Evolutionary conservation across 2,888 invertebrate species (phyloP).

Genomic region (Ctena decussata): DNA sequence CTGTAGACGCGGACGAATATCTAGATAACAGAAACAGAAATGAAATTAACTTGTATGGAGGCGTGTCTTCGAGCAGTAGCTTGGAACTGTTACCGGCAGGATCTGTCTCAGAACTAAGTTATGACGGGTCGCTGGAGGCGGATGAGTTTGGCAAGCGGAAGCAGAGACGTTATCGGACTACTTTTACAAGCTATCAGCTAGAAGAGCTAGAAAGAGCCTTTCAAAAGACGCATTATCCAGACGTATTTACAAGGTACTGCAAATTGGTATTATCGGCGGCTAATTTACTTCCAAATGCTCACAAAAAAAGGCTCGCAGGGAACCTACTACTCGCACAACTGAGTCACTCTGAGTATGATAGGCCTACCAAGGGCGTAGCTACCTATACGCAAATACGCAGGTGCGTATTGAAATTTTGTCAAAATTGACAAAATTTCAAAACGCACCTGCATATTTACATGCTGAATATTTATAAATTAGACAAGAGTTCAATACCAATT

Average conservation of each 20-base stretch:
- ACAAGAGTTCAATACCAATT: too few relatives aligned
- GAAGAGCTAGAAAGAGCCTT: slow-evolving; percentile 86
- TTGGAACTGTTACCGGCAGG: neutral
- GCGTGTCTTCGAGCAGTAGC: neutral
- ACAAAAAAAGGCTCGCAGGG: too few relatives aligned
- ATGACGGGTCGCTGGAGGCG: slow-evolving; percentile 40
- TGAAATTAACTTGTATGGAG: neutral
- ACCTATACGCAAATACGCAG: too few relatives aligned
- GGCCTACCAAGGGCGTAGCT: too few relatives aligned
- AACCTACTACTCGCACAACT: too few relatives aligned
- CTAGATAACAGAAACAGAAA: neutral
- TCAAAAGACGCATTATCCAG: slow-evolving; percentile 86
- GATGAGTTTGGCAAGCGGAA: slow-evolving; percentile 84
- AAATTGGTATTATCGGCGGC: too few relatives aligned
- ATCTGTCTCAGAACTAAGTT: slow-evolving; percentile 50
- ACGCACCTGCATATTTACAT: too few relatives aligned
- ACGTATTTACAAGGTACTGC: slow-evolving; percentile 86
- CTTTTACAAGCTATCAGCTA: slow-evolving; percentile 85
- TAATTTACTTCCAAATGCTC: too few relatives aligned
- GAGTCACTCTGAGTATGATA: too few relatives aligned
- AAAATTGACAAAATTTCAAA: too few relatives aligned
- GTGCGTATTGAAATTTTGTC: too few relatives aligned
- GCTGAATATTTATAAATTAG: too few relatives aligned
- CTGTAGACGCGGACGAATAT: neutral
- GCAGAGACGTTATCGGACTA: slow-evolving; percentile 85